These are phyloP conservation scores for Acanthisitta chloris DNA, from an alignment of 2,113 vertebrate species.

Conservation along the genomic window DNA sequence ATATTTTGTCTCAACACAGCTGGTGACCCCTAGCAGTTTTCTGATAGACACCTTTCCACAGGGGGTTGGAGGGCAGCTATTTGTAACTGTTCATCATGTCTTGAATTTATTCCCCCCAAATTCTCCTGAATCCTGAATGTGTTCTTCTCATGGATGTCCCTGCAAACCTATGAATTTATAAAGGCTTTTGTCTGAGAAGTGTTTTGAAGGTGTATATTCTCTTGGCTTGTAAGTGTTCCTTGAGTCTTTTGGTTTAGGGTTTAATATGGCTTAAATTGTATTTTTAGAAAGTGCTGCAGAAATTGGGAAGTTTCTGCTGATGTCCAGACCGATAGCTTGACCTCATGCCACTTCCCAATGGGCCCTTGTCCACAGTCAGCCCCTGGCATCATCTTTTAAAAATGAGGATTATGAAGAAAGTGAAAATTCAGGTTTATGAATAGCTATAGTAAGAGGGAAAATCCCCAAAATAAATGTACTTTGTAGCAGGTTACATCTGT, in stretches of 20 bases:
- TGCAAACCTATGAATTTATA: neutral
- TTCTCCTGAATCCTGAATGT: neutral
- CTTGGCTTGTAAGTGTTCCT: neutral
- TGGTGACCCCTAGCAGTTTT: neutral
- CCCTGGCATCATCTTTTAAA: neutral
- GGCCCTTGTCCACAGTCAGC: fast-evolving
- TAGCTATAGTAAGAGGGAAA: neutral
- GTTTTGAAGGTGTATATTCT: neutral
- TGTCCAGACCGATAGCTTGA: fast-evolving
- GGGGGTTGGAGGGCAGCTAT: neutral
- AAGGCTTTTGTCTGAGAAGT: neutral
- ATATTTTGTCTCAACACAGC: neutral
- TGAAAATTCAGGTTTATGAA: neutral
- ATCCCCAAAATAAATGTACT: fast-evolving
- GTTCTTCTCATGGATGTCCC: neutral
- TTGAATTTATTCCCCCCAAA: neutral
- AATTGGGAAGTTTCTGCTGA: neutral
- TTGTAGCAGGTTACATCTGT: neutral
- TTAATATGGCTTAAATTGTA: neutral
- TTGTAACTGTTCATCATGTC: neutral
- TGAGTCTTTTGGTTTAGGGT: neutral
- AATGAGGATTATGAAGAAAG: neutral
- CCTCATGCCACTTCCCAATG: fast-evolving
- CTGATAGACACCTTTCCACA: neutral
- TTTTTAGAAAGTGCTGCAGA: neutral